phyloP scores from a whole-genome alignment of 2,888 invertebrate species.

The Xylophagus ater region DNA sequence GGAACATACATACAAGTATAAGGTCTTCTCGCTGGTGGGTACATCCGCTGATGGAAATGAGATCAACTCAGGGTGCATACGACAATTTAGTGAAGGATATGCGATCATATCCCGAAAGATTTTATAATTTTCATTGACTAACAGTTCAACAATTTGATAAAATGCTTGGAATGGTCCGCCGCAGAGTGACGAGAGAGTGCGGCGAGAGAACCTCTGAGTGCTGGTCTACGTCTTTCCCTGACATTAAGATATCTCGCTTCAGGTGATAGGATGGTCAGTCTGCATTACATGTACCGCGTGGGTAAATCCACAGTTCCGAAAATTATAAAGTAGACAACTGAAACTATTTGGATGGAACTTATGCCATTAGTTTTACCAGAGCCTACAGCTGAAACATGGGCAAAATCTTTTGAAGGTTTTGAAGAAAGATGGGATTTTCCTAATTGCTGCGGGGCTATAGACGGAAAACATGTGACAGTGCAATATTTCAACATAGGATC shows the following conservation, averaged over 20 bases:
- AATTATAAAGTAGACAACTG: neutral
- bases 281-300: neutral
- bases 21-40: too few species aligned
- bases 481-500: neutral
- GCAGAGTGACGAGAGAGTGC: too few species aligned
- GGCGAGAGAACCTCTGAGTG: too few species aligned
- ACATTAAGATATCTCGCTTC: neutral
- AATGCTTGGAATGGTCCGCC: too few species aligned
- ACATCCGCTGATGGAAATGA: too few species aligned
- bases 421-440: conserved; percentile 16
- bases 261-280: neutral
- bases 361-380: neutral
- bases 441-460: conserved; percentile 11
- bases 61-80: too few species aligned
- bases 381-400: conserved; percentile 11
- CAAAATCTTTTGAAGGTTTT: conserved; percentile 14
- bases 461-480: conserved; percentile 10
- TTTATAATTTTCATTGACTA: too few species aligned
- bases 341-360: neutral
- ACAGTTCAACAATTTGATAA: too few species aligned
- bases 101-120: too few species aligned
- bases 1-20: too few species aligned
- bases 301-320: neutral
- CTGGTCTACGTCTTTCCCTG: neutral
- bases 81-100: too few species aligned